Conservation (phyloP, 2,888 invertebrate species). For the Corythucha ciliata region DNA sequence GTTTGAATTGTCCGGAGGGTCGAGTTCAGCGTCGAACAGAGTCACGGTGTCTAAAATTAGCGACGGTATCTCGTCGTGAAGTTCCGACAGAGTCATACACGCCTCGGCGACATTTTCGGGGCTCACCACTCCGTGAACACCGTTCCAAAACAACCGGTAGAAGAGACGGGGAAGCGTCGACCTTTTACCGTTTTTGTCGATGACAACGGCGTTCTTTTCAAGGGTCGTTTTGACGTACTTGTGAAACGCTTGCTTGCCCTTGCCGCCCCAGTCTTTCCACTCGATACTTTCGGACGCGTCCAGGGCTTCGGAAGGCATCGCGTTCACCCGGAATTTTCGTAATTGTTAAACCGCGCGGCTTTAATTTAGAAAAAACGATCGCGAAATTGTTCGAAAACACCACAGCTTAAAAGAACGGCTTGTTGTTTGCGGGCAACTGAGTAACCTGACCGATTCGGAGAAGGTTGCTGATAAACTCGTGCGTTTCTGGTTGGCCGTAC, state of each 20-base stretch:
- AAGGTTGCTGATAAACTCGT: too few relatives aligned
- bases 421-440: too few relatives aligned
- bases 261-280: slow-evolving; percentile 20
- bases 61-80: slow-evolving; percentile 69
- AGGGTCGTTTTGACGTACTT: slow-evolving; percentile 15
- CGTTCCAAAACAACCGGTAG: slow-evolving; percentile 71
- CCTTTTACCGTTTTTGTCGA: slow-evolving; percentile 14
- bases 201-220: slow-evolving; percentile 6
- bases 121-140: slow-evolving; percentile 63
- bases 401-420: too few relatives aligned
- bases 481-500: too few relatives aligned
- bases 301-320: slow-evolving; percentile 18
- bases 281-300: slow-evolving; percentile 3
- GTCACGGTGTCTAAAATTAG: slow-evolving; percentile 76
- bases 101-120: slow-evolving; percentile 65
- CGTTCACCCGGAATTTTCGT: too few relatives aligned
- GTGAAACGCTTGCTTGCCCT: slow-evolving; percentile 14
- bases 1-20: slow-evolving; percentile 53
- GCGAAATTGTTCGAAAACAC: too few relatives aligned
- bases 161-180: slow-evolving; percentile 55
- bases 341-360: too few relatives aligned
- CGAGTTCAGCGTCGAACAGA: slow-evolving; percentile 74
- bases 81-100: slow-evolving; percentile 66
- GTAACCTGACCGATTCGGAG: too few relatives aligned
- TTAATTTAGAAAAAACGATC: too few relatives aligned